Base-by-base conservation (phyloP, 64 coral and sea anemone species). In the Montipora cactus region DNA sequence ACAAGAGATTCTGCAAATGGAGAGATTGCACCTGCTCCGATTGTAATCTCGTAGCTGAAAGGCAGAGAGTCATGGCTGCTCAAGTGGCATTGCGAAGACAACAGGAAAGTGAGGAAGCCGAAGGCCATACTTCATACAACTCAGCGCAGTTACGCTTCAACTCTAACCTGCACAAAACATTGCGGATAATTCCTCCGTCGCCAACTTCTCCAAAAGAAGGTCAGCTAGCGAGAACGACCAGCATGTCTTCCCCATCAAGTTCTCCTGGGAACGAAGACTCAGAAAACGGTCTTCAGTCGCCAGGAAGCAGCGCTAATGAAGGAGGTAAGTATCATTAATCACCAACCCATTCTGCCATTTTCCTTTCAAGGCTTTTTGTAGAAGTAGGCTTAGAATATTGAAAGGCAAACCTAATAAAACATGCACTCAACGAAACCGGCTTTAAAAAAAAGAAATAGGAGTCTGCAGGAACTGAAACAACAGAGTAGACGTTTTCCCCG, bases 1-100 rank as follows among this genome's bases (percentile, higher is more conserved):
- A 95, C 89, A 95, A 95, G 55, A 73, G 94, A 15, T 95, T 95
- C 59, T 95, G 94, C 76, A 95, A 95, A 91, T 95, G 94, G 94
- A 85, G 90, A 22, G 94, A 95, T 37, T 95, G 94, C 9, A 67
- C 94, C 13, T 95, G 94, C 14, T 61, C 89, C 0, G 94, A 95
- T 28, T 95, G 94, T 75, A 95, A 95, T 49, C 79, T 95, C 15
- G 91, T 95, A 37, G 94, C 94, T 49, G 94, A 95, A n/a, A 62
- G 94, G 67, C 94, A 95, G 28, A 45, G 94, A 68, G 94, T 95
- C 5, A 95, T 95, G 94, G 94, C 94, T 7, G 94, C 94, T 5
- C 94, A 95, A 87, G 94, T 95, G 4, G 94, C 94, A n/a, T 47
- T 95, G 11, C 25, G 94, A 88, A 76, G 94, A 73, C 94, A 95